A percentile compares a stretch with the other conserved stretches of the same genome.
Conservation (phyloP, 2,888 invertebrate species). For the Dorcus parallelipipedus region DNA sequence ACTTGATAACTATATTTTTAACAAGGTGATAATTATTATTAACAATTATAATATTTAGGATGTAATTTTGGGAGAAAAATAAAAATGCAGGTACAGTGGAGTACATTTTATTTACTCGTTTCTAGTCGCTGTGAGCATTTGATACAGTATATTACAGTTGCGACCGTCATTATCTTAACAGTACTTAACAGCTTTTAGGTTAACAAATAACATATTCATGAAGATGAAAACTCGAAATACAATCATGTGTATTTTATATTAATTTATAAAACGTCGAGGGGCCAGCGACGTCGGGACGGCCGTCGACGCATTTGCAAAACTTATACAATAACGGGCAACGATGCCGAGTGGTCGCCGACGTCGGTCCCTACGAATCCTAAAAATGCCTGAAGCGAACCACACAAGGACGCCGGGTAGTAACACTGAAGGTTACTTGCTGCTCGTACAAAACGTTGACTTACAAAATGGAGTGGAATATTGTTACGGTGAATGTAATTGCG, state of each 20-base stretch:
- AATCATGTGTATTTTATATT: slow-evolving; percentile 38
- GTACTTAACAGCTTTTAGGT: slow-evolving; percentile 52
- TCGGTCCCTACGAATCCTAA: too few species aligned
- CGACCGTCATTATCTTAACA: slow-evolving; percentile 50
- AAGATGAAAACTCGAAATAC: slow-evolving; percentile 48
- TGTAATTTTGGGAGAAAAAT: background rate
- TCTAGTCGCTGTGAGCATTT: slow-evolving; percentile 50
- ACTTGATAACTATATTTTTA: too few species aligned
- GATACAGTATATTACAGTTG: slow-evolving; percentile 51
- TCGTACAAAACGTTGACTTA: slow-evolving; percentile 1
- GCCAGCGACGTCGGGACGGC: background rate
- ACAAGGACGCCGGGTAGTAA: too few species aligned
- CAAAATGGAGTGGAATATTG: background rate
- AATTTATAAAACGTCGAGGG: background rate
- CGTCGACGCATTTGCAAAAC: too few species aligned
- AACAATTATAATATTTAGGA: too few species aligned
- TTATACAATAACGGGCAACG: too few species aligned
- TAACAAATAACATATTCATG: slow-evolving; percentile 52
- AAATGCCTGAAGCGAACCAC: too few species aligned
- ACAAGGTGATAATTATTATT: too few species aligned
- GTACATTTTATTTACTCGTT: slow-evolving; percentile 47
- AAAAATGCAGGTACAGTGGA: slow-evolving; percentile 36
- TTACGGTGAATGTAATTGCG: too few species aligned
- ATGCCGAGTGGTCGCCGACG: too few species aligned
- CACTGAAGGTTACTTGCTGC: background rate